Percentiles rank a stretch among this genome's conserved stretches.
phyloP scores from a whole-genome alignment of 2,113 vertebrate genomes.

The Arenaria interpres region DNA sequence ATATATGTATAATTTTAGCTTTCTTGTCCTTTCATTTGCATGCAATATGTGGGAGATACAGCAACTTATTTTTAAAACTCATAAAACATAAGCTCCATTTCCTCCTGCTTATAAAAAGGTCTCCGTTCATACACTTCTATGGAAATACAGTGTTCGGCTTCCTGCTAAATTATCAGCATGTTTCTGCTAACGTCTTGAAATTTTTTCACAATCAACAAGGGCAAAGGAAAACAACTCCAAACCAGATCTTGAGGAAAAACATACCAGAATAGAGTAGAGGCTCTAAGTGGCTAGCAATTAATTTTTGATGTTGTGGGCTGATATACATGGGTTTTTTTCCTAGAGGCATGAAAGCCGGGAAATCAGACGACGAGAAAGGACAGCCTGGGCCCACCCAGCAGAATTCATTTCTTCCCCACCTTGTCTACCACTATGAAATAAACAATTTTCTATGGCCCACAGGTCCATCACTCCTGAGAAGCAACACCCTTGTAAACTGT shows the following conservation, averaged over 20 bases:
- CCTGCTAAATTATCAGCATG: not conserved
- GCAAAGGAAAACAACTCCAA: not conserved
- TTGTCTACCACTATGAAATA: not conserved
- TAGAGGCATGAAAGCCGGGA: not conserved
- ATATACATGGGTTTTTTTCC: not conserved
- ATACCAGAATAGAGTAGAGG: not conserved
- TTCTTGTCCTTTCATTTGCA: not conserved
- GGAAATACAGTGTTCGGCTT: not conserved
- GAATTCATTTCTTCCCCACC: not conserved
- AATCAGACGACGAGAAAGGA: not conserved
- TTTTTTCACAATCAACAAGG: no score
- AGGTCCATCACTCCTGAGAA: not conserved
- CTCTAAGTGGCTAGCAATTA: not conserved
- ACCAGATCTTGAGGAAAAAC: not conserved
- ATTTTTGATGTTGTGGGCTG: not conserved
- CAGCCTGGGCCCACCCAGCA: not conserved
- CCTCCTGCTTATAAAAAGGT: not conserved
- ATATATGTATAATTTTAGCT: not conserved
- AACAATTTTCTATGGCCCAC: not conserved
- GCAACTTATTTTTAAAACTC: not conserved
- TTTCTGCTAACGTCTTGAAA: not conserved
- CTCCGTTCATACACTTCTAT: not conserved
- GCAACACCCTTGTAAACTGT: not conserved
- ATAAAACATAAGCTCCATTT: not conserved
- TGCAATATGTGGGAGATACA: not conserved